Base-by-base conservation (phyloP, 2,888 invertebrate species). In the Acanthococcus lagerstroemiae region DNA sequence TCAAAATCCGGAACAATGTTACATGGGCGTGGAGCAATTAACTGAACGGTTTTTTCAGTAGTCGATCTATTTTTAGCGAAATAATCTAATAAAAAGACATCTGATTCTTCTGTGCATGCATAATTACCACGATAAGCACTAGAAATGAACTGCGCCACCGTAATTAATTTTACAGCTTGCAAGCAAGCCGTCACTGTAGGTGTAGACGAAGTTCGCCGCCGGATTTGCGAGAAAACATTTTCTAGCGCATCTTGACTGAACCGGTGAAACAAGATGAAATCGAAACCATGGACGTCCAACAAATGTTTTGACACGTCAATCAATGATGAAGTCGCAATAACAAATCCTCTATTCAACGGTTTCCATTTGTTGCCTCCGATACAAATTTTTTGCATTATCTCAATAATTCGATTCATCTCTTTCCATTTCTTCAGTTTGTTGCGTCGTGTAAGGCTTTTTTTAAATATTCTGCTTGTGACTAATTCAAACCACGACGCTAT, bases 401-500 rank as follows among this genome's bases (percentile, higher is more conserved):
- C n/a, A n/a, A n/a, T n/a, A n/a, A n/a, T n/a, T n/a, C n/a, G n/a
- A n/a, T n/a, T n/a, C n/a, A n/a, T n/a, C n/a, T n/a, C n/a, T n/a
- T n/a, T n/a, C n/a, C n/a, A n/a, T n/a, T n/a, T n/a, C n/a, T n/a
- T n/a, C n/a, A n/a, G n/a, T 48, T 50, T 52, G 50, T 61, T 61
- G 12, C 30, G 22, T 50, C 30, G 27, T 7, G 27, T 61, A 15
- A 50, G 9, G 26, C 50, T 27, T 21, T n/a, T 48, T 50, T 61
- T 61, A 48, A 46, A 19, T 24, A 50, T 15, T 27, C 30, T 48
- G 17, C 26, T 17, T 27, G 46, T 50, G 25, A 61, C 50, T 21
- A 50, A 27, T 46, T 61, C 21, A 15, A 61, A 61, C 26, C 61
- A 61, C 15, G 22, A 2, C 46, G 44, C 27, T 7, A 61, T 25